These are phyloP conservation scores for Lasioglossum villosulum DNA, from an alignment of 2,888 invertebrate genomes.

Conservation along the genomic window DNA sequence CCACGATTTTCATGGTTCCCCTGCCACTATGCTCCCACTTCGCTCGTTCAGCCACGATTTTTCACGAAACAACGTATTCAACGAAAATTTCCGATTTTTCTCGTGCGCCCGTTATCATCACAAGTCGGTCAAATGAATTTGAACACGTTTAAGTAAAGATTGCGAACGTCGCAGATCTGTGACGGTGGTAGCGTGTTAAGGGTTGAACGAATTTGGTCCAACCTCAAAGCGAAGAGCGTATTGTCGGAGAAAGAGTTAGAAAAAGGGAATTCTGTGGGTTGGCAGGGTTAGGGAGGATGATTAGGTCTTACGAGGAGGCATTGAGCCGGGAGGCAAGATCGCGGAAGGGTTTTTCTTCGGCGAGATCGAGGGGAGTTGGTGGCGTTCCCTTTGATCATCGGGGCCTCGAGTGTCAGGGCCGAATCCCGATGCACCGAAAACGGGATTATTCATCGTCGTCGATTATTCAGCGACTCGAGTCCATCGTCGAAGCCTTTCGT, in stretches of 20 bases:
- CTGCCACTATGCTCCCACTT: background rate
- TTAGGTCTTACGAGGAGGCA: constrained; percentile 1
- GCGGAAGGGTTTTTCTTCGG: constrained; percentile 4
- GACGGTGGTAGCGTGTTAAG: background rate
- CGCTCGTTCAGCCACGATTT: background rate
- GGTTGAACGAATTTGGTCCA: background rate
- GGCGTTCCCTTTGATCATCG: constrained; percentile 2
- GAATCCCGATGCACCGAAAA: constrained; percentile 25
- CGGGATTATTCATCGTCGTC: constrained; percentile 45
- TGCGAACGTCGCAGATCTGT: too few relatives aligned
- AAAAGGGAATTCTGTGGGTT: background rate
- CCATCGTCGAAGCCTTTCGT: constrained; percentile 45
- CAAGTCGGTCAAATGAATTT: background rate
- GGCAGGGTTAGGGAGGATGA: background rate
- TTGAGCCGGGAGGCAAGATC: background rate
- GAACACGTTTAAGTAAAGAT: too few relatives aligned
- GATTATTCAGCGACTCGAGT: constrained; percentile 50
- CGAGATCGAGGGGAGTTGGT: background rate
- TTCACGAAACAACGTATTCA: background rate
- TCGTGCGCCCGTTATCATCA: too few relatives aligned
- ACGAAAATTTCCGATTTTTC: background rate
- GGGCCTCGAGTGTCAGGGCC: constrained; percentile 6
- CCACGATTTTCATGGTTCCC: constrained; percentile 58
- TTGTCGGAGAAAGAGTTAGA: background rate
- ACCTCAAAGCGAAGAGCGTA: background rate